phyloP scores from a whole-genome alignment of 2,888 invertebrate species.

The Aporophyla nigra region DNA sequence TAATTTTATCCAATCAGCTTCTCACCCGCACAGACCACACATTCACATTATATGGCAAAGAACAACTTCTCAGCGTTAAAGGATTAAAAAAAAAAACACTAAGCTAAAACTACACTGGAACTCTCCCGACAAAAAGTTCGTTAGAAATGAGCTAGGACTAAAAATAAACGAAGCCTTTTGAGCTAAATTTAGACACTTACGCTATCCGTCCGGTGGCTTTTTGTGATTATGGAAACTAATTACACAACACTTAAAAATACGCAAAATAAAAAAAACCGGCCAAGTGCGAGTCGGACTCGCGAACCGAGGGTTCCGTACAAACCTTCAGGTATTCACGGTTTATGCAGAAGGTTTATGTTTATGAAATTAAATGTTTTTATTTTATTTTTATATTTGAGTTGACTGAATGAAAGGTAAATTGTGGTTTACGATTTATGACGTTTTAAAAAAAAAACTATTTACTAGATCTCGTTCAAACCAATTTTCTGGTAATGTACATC shows the following conservation, averaged over 20 bases:
- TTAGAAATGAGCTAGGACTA: constrained; percentile 31
- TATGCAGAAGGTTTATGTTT: too few relatives aligned
- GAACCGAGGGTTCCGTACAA: too few relatives aligned
- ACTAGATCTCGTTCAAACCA: too few relatives aligned
- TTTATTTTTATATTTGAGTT: too few relatives aligned
- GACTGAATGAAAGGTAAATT: too few relatives aligned
- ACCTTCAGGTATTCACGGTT: too few relatives aligned
- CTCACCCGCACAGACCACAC: background rate
- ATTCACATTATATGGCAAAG: constrained; percentile 9
- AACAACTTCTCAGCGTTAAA: constrained; percentile 1
- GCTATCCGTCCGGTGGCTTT: constrained; percentile 6
- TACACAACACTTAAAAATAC: background rate
- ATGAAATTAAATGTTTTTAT: too few relatives aligned
- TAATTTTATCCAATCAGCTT: background rate
- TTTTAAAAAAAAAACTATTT: too few relatives aligned
- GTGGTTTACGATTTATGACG: too few relatives aligned
- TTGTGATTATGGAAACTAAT: constrained; percentile 14
- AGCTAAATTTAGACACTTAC: constrained; percentile 36
- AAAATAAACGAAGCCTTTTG: constrained; percentile 33
- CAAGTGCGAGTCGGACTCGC: too few relatives aligned
- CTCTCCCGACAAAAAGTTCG: constrained; percentile 29
- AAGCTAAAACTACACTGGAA: constrained; percentile 7
- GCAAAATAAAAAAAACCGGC: too few relatives aligned
- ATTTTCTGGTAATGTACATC: too few relatives aligned
- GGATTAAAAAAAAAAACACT: constrained; percentile 32